Evolutionary conservation across 2,797 vertebrate genomes (phyloP).

Genomic region (Lagocephalus sceleratus): DNA sequence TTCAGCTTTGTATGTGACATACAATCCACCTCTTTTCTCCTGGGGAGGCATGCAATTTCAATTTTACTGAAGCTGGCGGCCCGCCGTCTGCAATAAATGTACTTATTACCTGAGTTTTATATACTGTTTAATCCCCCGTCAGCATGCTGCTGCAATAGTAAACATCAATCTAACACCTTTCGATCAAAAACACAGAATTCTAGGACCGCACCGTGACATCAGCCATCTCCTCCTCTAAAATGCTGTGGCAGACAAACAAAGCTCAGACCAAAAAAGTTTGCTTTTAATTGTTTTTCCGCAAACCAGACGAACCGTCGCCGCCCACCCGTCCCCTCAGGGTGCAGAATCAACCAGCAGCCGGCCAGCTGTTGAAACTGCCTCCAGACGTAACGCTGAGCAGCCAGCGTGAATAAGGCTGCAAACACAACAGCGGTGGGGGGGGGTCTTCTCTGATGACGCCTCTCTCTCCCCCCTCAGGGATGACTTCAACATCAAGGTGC

Average conservation of each 20-base stretch:
- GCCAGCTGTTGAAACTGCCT: conserved; percentile 63
- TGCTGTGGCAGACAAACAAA: conserved; percentile 35
- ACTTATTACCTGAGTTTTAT: conserved; percentile 14
- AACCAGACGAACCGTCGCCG: conserved; percentile 6
- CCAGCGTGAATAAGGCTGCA: conserved; percentile 41
- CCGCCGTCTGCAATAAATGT: conserved; percentile 15
- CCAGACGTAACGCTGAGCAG: conserved; percentile 42
- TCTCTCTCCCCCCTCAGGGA: conserved; percentile 76
- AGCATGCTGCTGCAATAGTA: conserved; percentile 2
- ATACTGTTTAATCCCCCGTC: conserved; percentile 1
- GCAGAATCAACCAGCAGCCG: conserved; percentile 11
- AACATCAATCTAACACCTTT: conserved; percentile 19
- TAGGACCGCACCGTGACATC: conserved; percentile 30
- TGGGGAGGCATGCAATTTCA: not conserved
- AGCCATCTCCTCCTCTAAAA: conserved; percentile 42
- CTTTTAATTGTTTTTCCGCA: conserved; percentile 49
- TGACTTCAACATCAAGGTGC: conserved; percentile 96
- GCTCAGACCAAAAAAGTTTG: conserved; percentile 25
- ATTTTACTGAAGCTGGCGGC: not conserved
- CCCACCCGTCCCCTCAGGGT: conserved; percentile 9
- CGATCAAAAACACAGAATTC: conserved; percentile 21
- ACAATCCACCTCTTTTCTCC: not conserved
- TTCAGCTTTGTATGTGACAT: conserved; percentile 14
- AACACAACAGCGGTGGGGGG: conserved; percentile 40
- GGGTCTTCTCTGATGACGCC: not conserved